These are phyloP conservation scores for Tenthredo amoena DNA, from an alignment of 2,888 invertebrate genomes.

Conservation along the genomic window DNA sequence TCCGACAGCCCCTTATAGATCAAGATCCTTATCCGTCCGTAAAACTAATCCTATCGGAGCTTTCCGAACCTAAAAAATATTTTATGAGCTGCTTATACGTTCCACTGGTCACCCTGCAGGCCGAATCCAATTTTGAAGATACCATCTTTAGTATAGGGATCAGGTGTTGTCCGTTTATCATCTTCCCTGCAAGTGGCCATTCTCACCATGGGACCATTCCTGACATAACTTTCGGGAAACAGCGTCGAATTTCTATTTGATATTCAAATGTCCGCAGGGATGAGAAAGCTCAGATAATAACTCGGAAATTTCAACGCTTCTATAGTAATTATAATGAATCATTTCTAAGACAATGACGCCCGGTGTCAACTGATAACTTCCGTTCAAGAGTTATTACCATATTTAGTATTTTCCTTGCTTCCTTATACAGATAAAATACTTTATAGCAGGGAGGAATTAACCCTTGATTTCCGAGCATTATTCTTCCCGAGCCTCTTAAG, in stretches of 20 bases:
- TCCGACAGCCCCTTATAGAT: conserved; percentile 56
- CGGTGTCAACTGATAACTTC: conserved; percentile 54
- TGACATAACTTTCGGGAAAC: not conserved
- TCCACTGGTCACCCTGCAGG: conserved; percentile 75
- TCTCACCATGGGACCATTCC: conserved; percentile 4
- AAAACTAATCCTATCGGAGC: conserved; percentile 74
- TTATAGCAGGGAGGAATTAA: conserved; percentile 74
- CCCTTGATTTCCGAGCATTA: conserved; percentile 77
- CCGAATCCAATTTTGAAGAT: conserved; percentile 77
- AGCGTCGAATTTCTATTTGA: not conserved
- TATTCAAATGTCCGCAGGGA: not conserved
- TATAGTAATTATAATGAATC: conserved; percentile 28
- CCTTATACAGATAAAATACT: conserved; percentile 74
- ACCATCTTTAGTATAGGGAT: conserved; percentile 75
- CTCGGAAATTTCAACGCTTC: not conserved
- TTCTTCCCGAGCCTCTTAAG: conserved; percentile 72
- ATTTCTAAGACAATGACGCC: conserved; percentile 45
- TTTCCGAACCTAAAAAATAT: conserved; percentile 73
- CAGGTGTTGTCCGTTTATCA: conserved; percentile 68
- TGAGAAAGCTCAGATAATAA: not conserved
- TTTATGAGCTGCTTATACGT: conserved; percentile 78
- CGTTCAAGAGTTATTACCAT: conserved; percentile 66
- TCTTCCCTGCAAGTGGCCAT: conserved; percentile 50
- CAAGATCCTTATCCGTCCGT: conserved; percentile 74
- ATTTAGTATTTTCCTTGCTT: conserved; percentile 67